phyloP scores from a whole-genome alignment of 2,888 invertebrate species.

The Brachyptera putata region DNA sequence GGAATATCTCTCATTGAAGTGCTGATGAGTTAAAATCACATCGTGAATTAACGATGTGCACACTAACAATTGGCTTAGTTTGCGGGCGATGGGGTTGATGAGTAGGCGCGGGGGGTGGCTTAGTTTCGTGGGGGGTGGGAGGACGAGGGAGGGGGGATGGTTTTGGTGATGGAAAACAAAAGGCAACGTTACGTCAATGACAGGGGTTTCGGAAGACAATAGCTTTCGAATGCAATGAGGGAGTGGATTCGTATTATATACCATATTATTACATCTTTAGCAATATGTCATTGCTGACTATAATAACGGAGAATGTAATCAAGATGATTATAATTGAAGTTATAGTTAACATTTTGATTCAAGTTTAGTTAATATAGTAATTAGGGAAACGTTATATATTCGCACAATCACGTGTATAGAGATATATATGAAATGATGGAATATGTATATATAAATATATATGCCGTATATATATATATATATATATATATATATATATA shows the following conservation, averaged over 20 bases:
- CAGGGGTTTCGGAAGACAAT: constrained; percentile 1
- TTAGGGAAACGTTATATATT: too few relatives aligned
- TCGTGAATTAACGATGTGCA: constrained; percentile 29
- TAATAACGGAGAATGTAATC: not conserved
- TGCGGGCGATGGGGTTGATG: not conserved
- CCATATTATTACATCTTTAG: not conserved
- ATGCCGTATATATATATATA: too few relatives aligned
- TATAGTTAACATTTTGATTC: too few relatives aligned
- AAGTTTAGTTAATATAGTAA: too few relatives aligned
- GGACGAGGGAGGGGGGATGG: not conserved
- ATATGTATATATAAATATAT: too few relatives aligned
- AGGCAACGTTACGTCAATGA: constrained; percentile 5
- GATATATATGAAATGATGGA: too few relatives aligned
- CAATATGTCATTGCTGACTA: not conserved
- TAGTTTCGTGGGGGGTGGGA: too few relatives aligned
- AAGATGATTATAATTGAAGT: not conserved
- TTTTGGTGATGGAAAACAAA: constrained; percentile 12
- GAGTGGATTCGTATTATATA: not conserved
- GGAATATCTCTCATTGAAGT: not conserved
- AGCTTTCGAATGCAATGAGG: not conserved
- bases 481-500: too few relatives aligned
- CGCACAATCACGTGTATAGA: too few relatives aligned
- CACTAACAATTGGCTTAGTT: constrained; percentile 30
- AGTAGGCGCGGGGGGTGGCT: not conserved
- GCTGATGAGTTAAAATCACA: constrained; percentile 21